Evolutionary conservation across 2,113 vertebrate genomes (phyloP), one percentile per base, ranked within the genome.

Genomic region (Hyperopisus bebe): DNA sequence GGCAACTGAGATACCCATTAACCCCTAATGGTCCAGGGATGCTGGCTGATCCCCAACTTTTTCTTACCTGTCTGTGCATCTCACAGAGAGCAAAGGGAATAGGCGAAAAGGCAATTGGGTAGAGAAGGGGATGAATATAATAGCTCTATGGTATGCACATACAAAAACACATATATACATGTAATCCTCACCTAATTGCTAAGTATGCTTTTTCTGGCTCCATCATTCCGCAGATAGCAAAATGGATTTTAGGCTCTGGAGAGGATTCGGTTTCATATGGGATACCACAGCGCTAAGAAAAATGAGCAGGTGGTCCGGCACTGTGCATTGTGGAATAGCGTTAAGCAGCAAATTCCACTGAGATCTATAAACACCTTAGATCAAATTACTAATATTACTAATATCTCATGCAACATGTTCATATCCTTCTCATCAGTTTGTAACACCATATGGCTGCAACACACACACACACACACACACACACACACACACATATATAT

Each of bases 201-300:
- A 94, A 95, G 94, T 92, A 94, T 94, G 93, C 92, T 92, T 91
- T 92, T 93, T 88, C 89, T 93, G n/a, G 92, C 93, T 93, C 94
- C 90, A 94, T 93, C 92, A 92, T 90, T 92, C 93, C 93, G 91
- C 91, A 46, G 92, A 91, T 83, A 83, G 87, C 44, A 92, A 92
- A 92, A 93, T 92, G 92, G 92, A 93, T 94, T 94, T 92, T 5
- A 87, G 89, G 93, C 93, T 93, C 92, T 91, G 90, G 58, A 92
- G 74, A 83, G 87, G 50, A 89, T 92, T 84, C 82, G 86, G 86
- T 90, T 70, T 90, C n/a, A 80, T 89, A 42, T 51, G 50, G n/a
- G 50, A 44, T 31, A n/a, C 19, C 24, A 8, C 84, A 31, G 42
- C 13, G 13, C 42, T 17, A 39, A 39, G 24, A 13, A 5, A 51